Evolutionary conservation across 2,113 vertebrate species (phyloP).

Genomic region (Thalassarche chlororhynchos): DNA sequence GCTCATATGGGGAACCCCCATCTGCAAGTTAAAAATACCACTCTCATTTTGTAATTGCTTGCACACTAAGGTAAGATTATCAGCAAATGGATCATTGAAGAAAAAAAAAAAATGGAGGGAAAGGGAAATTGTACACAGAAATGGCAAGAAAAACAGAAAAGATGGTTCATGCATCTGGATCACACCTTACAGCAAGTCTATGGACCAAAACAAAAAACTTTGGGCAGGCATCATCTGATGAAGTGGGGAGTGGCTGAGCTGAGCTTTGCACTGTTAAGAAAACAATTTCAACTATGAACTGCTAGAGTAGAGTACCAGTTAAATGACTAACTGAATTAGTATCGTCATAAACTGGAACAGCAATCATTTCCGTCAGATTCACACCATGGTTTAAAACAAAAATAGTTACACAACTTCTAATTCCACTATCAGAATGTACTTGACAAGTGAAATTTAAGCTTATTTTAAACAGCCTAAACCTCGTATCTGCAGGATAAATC

Average conservation of each 20-base stretch:
- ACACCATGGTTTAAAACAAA: background rate
- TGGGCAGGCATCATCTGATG: background rate
- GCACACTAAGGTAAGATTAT: background rate
- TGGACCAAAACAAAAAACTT: background rate
- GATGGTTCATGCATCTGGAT: background rate
- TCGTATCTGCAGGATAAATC: background rate
- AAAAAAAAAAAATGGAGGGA: background rate
- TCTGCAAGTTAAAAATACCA: background rate
- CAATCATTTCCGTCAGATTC: background rate
- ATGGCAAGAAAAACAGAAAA: background rate
- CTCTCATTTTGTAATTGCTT: background rate
- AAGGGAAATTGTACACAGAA: background rate
- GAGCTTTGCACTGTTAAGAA: constrained; percentile 1
- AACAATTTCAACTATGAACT: background rate
- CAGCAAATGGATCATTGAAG: background rate
- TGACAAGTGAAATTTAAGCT: background rate
- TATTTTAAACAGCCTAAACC: background rate
- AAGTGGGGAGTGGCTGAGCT: background rate
- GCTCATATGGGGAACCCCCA: background rate
- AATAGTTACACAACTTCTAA: background rate
- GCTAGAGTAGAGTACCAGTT: background rate
- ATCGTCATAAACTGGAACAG: background rate
- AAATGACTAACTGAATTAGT: background rate
- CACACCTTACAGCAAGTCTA: background rate
- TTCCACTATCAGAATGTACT: background rate